phyloP scores from a whole-genome alignment of 2,888 invertebrate genomes.

The Cyrtodaria siliqua region DNA sequence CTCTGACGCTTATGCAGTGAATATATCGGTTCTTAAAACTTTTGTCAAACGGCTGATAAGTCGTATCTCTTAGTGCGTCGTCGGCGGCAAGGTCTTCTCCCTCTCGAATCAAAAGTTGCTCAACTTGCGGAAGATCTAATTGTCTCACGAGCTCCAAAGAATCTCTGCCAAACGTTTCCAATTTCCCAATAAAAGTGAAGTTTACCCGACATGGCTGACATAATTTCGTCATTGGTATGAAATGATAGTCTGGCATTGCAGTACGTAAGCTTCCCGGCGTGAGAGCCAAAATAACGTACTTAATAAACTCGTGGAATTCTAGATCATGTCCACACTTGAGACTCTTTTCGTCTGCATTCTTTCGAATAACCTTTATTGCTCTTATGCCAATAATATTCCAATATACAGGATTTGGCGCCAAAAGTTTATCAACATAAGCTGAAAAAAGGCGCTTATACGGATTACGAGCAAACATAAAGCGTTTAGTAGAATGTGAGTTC shows the following conservation, averaged over 20 bases:
- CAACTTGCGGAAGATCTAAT: conserved; percentile 23
- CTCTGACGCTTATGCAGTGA: conserved; percentile 67
- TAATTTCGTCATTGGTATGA: conserved; percentile 17
- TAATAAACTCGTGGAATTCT: conserved; percentile 67
- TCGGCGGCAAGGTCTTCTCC: conserved; percentile 58
- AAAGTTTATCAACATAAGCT: neutral
- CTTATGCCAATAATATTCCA: conserved; percentile 62
- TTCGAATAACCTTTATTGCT: conserved; percentile 36
- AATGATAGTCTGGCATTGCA: conserved; percentile 29
- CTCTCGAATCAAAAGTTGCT: conserved; percentile 14
- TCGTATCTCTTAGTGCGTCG: conserved; percentile 58
- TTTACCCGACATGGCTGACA: conserved; percentile 37
- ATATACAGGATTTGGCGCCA: conserved; percentile 35
- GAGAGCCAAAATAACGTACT: conserved; percentile 55
- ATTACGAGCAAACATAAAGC: neutral
- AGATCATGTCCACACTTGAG: conserved; percentile 69
- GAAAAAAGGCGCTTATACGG: neutral
- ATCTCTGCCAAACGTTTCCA: conserved; percentile 38
- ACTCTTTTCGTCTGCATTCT: conserved; percentile 21
- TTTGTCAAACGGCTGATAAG: conserved; percentile 57
- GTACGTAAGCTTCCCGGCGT: neutral
- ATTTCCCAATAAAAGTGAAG: conserved; percentile 49
- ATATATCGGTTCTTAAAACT: conserved; percentile 60
- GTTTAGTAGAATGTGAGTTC: neutral
- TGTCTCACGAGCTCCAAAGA: conserved; percentile 19